Evolutionary conservation across 2,888 invertebrate genomes (phyloP).

Genomic region (Biston stratarius): DNA sequence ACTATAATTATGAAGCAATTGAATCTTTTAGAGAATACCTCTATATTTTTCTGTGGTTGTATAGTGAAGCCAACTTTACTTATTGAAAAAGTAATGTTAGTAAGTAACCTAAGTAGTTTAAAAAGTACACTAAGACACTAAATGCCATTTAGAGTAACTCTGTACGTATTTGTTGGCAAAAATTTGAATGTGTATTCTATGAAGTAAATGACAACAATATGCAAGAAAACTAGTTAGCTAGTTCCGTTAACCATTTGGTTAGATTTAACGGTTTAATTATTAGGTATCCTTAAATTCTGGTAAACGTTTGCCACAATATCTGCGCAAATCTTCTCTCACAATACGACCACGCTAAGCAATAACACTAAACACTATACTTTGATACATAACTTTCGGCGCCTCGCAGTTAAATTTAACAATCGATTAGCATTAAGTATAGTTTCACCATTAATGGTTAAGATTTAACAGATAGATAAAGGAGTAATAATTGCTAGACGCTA

Average conservation of each 20-base stretch:
- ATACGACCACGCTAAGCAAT: conserved; percentile 15
- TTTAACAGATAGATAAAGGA: conserved; percentile 2
- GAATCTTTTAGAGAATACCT: no score
- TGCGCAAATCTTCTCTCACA: conserved; percentile 16
- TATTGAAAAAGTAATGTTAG: no score
- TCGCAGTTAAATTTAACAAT: conserved; percentile 30
- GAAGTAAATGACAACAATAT: no score
- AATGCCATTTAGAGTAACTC: no score
- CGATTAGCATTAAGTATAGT: conserved; percentile 18
- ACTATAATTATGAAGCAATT: no score
- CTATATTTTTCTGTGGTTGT: no score
- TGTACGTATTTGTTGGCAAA: no score
- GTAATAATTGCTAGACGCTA: background rate
- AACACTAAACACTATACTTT: conserved; percentile 21
- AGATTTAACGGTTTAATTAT: conserved; percentile 21
- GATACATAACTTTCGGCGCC: conserved; percentile 23
- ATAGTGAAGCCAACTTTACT: no score
- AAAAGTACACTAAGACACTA: no score
- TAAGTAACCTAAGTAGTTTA: no score
- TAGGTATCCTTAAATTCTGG: conserved; percentile 10
- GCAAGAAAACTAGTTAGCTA: no score
- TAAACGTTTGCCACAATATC: conserved; percentile 1
- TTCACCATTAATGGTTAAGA: conserved; percentile 8
- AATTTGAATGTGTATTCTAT: no score
- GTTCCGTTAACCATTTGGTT: background rate